Conservation (phyloP, 2,888 invertebrate species). For the Agrilus mali region DNA sequence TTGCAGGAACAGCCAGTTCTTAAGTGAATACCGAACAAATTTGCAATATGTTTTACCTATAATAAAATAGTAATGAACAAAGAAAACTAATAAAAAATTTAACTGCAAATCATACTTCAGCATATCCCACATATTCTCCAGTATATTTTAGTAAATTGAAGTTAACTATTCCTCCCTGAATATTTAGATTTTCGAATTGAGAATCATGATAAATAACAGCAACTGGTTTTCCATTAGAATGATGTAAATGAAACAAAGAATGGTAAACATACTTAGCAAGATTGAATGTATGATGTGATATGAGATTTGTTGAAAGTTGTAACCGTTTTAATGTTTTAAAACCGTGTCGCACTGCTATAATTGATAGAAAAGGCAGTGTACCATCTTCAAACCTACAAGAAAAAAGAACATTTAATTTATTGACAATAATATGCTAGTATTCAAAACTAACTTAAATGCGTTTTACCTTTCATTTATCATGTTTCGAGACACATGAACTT, state of each 20-base stretch:
- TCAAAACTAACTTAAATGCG: background rate
- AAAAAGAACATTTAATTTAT: constrained; percentile 9
- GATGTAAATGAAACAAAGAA: constrained; percentile 47
- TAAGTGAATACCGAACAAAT: constrained; percentile 71
- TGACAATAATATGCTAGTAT: constrained; percentile 1
- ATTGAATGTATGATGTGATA: constrained; percentile 61
- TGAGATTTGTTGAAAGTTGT: constrained; percentile 50
- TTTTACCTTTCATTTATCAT: constrained; percentile 58
- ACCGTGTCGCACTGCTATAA: constrained; percentile 70
- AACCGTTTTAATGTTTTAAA: constrained; percentile 59
- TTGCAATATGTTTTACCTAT: constrained; percentile 79
- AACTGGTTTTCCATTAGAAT: constrained; percentile 59
- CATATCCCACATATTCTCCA: constrained; percentile 74
- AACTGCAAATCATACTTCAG: constrained; percentile 49
- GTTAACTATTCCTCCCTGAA: constrained; percentile 78
- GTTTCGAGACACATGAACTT: constrained; percentile 57
- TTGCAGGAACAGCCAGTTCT: constrained; percentile 96
- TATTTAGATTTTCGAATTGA: constrained; percentile 43
- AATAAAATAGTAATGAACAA: constrained; percentile 14
- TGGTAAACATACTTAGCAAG: constrained; percentile 63
- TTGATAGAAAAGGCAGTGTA: constrained; percentile 75
- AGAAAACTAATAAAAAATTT: background rate
- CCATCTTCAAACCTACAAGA: constrained; percentile 84
- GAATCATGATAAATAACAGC: constrained; percentile 62
- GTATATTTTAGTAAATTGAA: constrained; percentile 74